Evolutionary conservation across 37 sponge, comb jelly and placozoan species (phyloP).

Genomic region (Halisarca cf. caerulea): DNA sequence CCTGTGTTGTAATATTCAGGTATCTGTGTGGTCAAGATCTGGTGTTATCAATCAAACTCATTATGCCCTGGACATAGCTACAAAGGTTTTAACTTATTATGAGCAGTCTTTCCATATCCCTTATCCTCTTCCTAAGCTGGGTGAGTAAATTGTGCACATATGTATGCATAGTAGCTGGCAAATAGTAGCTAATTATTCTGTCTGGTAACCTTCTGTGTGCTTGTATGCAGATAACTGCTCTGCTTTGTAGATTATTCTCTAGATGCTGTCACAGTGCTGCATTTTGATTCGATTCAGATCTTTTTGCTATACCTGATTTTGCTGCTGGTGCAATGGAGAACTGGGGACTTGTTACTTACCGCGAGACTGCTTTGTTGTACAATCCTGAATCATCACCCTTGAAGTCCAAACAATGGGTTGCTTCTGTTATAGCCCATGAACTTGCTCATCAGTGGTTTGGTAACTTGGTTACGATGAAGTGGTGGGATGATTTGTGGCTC

Average conservation of each 20-base stretch:
- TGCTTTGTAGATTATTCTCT: too few relatives aligned
- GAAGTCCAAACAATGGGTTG: slow-evolving; percentile 80
- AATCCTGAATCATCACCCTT: slow-evolving; percentile 47
- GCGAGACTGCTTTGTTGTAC: slow-evolving; percentile 90
- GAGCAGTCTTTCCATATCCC: slow-evolving; percentile 73
- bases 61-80: slow-evolving; percentile 73
- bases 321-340: slow-evolving; percentile 98
- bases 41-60: slow-evolving; percentile 49
- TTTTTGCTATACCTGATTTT: slow-evolving; percentile 96
- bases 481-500: slow-evolving; percentile 99
- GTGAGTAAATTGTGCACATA: slow-evolving; percentile 22
- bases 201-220: too few relatives aligned
- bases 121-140: slow-evolving; percentile 94
- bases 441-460: slow-evolving; percentile 99
- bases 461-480: slow-evolving; percentile 97
- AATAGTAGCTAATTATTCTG: too few relatives aligned
- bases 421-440: slow-evolving; percentile 90
- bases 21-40: slow-evolving; percentile 87
- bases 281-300: slow-evolving; percentile 52
- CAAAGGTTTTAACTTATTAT: slow-evolving; percentile 65
- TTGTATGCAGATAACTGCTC: too few relatives aligned
- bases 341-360: slow-evolving; percentile 96
- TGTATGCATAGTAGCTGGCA: not conserved
- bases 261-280: too few relatives aligned
- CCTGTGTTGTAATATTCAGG: slow-evolving; percentile 49